Evolutionary conservation across 2,888 invertebrate genomes (phyloP), one percentile per base, ranked within the genome.

Genomic region (Caenorhabditis uteleia): DNA sequence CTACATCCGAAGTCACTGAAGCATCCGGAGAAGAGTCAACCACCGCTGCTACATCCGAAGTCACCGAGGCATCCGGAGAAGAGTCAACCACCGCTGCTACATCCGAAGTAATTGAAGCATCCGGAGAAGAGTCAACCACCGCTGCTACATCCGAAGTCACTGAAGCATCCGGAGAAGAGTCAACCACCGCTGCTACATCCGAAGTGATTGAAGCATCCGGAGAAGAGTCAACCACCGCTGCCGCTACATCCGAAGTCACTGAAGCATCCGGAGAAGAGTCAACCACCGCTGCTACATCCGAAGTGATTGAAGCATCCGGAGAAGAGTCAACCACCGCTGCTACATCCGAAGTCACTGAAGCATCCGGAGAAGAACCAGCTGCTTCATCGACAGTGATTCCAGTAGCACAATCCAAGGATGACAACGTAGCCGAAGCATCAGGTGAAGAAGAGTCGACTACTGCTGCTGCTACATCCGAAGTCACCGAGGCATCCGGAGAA

Each of bases 231-330:
- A 49, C 53, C 8, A 49, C 54, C 10, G 48, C 42, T 14, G 45
- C 42, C 23, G 40, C 45, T 36, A 33, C 47, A 5, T 12, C 58
- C 21, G 18, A 23, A 12, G 26, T 45, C 2, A 34, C 56, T 12
- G 38, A 58, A 38, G 58, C 38, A 58, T 29, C 46, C 25, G 57
- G 50, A 43, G 60, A 56, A 38, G 48, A 53, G 26, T 10, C 48
- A 2, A n/a, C n/a, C n/a, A n/a, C n/a, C n/a, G 36, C 46, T n/a
- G 43, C 43, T 1, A 47, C 48, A 18, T 23, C 43, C 10, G 42
- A 40, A 5, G 16, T 42, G 12, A 42, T 46, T 25, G 58, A 42
- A 18, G 50, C 21, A 36, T 56, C 45, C 23, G 48, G 49, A 23
- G 46, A 20, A 46, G 48, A 31, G 3, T 47, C 55, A 27, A 44